These are phyloP conservation scores for Leptocoma aspasia DNA, from an alignment of 2,113 vertebrate genomes.

Conservation along the genomic window DNA sequence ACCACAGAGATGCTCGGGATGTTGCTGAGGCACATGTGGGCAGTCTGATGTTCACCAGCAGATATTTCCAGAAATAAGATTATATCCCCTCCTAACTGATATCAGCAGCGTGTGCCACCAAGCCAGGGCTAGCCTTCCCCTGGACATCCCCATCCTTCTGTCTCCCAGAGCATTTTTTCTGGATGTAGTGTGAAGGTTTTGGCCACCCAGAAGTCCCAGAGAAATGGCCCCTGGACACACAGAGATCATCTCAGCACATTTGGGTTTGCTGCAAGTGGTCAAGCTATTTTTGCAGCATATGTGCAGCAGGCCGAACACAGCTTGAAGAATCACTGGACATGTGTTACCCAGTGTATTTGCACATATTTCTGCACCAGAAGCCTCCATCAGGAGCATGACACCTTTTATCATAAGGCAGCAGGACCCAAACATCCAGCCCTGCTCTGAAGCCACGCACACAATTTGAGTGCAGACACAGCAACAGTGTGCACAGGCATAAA, in stretches of 20 bases:
- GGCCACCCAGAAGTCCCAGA: neutral
- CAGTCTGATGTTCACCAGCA: neutral
- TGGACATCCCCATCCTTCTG: neutral
- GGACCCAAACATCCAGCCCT: neutral
- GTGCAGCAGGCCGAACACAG: slow-evolving; percentile 37
- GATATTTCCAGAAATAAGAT: neutral
- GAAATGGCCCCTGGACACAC: neutral
- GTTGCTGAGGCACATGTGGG: slow-evolving; percentile 40
- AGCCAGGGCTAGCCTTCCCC: neutral
- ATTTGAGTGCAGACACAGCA: neutral
- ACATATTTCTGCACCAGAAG: neutral
- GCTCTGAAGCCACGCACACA: neutral
- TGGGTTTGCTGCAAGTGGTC: slow-evolving; percentile 7
- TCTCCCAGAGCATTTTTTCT: neutral
- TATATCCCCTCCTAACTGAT: neutral
- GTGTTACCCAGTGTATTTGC: neutral
- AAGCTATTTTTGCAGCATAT: slow-evolving; percentile 36
- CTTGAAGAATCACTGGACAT: slow-evolving; percentile 27
- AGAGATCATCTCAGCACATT: rapidly evolving
- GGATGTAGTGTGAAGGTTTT: rapidly evolving
- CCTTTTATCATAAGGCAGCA: slow-evolving; percentile 22
- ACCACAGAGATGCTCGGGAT: neutral
- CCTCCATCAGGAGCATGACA: slow-evolving; percentile 17
- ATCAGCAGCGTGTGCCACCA: neutral
- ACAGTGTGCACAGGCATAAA: slow-evolving; percentile 25